Evolutionary conservation across 2,113 vertebrate genomes (phyloP), one percentile per base, ranked within the genome.

Genomic region (Chrysochloris asiatica): DNA sequence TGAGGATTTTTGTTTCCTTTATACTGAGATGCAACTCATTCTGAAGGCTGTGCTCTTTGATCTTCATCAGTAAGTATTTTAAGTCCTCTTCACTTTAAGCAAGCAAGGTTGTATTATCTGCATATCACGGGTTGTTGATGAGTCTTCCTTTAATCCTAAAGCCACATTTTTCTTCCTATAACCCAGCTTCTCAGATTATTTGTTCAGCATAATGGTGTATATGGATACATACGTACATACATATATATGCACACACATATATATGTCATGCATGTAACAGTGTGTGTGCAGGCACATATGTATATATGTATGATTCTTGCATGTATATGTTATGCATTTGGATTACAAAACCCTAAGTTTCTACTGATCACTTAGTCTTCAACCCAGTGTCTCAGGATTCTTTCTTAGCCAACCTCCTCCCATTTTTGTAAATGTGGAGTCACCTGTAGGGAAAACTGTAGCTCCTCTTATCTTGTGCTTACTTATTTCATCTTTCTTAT

Each of bases 351-450:
- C 28, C 13, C 24, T 28, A 41, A 82, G 43, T 86, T 88, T 52
- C 48, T 41, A 73, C 6, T 22, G 21, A 17, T 56, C 72, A 87
- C 21, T 56, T 47, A 22, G 26, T 89, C 48, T 95, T 83, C 91
- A 80, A 45, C 76, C 12, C 16, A 78, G 12, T 11, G 33, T 47
- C 43, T 75, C 36, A 71, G 67, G 36, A 41, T 71, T 71, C 19
- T 71, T 71, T 71, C 36, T n/a, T 69, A 38, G 45, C 38, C 26
- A 82, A 5, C 36, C 6, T 45, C 59, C 80, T 88, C 78, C 48
- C 24, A 21, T 45, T 82, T 80, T 90, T 72, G 30, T 26, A 93
- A 73, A 21, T 72, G 38, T 30, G 67, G 88, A 88, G 54, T 90
- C 56, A 61, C 28, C 13, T n/a, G 16, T 38, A 82, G 63, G 54